Evolutionary conservation across 2,888 invertebrate species (phyloP), one percentile per base, ranked within the genome.

Genomic region (Cenopis cana): DNA sequence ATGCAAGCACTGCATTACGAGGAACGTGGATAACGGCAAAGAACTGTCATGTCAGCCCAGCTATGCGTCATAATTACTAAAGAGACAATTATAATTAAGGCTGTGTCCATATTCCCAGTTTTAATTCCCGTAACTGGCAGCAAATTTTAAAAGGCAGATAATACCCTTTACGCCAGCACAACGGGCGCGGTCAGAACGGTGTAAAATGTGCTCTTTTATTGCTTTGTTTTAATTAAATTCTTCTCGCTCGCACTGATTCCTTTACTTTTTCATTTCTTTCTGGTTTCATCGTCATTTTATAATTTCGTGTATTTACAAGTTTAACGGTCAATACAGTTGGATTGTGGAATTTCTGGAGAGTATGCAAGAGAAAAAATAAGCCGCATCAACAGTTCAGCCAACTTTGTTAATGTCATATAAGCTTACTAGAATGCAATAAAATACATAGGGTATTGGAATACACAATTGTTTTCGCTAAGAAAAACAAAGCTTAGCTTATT

Each of bases 91-190:
- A 83, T 86, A 89, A 90, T 89, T 87, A 87, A 88, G 83, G 84
- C 85, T 78, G 79, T 83, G 85, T 85, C 89, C 85, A 85, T 89
- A 84, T 88, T 89, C 88, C 88, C 82, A 82, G 88, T 89, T 90
- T 89, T 88, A 90, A 89, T 87, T 87, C 84, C 81, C 84, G 79
- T 84, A 84, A 85, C 83, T 84, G 84, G 87, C 85, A 85, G 85
- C 82, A 81, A 85, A 87, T 87, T 89, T 87, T 87, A 88, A 90
- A 90, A 89, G 87, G 85, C 88, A 89, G 86, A 89, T 88, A 89
- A 89, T 89, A 89, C 87, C 89, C 86, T 85, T 87, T 83, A 84
- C 82, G 81, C 82, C 78, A 84, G 81, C 79, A 85, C 84, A 85
- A 84, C 82, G 82, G 82, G 82, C 74, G 82, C 83, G 85, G 85